Evolutionary conservation across 2,113 vertebrate genomes (phyloP).

Genomic region (Lutjanus erythropterus): DNA sequence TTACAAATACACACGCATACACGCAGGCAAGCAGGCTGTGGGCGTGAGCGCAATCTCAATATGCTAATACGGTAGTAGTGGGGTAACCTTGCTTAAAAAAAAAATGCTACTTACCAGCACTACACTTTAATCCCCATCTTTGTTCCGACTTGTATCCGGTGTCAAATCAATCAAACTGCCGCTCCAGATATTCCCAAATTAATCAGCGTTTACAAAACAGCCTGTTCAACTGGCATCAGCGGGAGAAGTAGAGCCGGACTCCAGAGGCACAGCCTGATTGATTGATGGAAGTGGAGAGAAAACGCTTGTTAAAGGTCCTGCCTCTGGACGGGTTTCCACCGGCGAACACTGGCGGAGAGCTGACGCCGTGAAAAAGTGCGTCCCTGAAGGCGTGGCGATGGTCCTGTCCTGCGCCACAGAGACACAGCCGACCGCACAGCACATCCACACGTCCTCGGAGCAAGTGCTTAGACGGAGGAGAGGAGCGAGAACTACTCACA

Average conservation of each 20-base stretch:
- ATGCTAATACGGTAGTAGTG: constrained; percentile 32
- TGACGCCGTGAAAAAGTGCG: constrained; percentile 31
- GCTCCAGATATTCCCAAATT: constrained; percentile 52
- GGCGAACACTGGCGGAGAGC: constrained; percentile 1
- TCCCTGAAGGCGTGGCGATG: constrained; percentile 67
- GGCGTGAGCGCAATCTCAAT: constrained; percentile 63
- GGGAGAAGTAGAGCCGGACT: constrained; percentile 47
- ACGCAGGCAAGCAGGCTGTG: constrained; percentile 10
- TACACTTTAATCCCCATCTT: constrained; percentile 76
- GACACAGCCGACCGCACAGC: constrained; percentile 41
- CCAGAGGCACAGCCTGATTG: constrained; percentile 29
- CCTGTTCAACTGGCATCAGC: constrained; percentile 35
- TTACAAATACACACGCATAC: neutral
- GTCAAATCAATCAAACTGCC: constrained; percentile 52
- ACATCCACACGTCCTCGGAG: constrained; percentile 61
- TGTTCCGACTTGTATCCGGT: constrained; percentile 54
- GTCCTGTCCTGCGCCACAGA: constrained; percentile 65
- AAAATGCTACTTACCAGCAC: constrained; percentile 68
- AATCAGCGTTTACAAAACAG: constrained; percentile 22
- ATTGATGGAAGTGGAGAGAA: neutral
- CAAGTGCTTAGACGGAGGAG: constrained; percentile 44
- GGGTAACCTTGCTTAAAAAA: neutral
- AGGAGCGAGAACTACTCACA: constrained; percentile 49
- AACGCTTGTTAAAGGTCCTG: constrained; percentile 9
- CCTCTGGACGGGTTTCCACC: constrained; percentile 7